Evolutionary conservation across 1,140 invertebrate genomes (phyloP).

Genomic region (Drosophila punjabiensis): DNA sequence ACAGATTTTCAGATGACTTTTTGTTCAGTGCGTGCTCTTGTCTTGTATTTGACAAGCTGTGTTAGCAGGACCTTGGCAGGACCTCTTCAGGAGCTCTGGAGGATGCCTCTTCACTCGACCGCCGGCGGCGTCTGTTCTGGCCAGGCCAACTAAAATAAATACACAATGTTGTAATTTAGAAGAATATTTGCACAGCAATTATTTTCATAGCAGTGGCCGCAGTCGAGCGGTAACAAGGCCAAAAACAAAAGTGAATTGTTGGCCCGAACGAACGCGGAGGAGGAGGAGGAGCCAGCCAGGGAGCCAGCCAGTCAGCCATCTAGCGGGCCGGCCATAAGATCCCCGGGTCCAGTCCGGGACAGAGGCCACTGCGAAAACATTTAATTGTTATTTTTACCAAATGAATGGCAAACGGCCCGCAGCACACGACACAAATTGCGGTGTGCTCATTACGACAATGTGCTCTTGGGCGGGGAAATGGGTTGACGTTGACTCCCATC

Average conservation of each 20-base stretch:
- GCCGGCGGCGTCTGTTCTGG: constrained; percentile 37
- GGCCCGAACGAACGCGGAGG: constrained; percentile 42
- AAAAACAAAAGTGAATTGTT: constrained; percentile 79
- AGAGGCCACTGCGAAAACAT: constrained; percentile 80
- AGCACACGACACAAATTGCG: constrained; percentile 81
- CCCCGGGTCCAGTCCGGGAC: constrained; percentile 36
- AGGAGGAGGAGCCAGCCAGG: not conserved
- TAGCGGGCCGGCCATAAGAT: constrained; percentile 21
- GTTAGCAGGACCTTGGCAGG: constrained; percentile 43
- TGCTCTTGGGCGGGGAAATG: constrained; percentile 31
- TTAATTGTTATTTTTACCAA: constrained; percentile 84
- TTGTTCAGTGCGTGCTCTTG: constrained; percentile 11
- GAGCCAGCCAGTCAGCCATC: not conserved
- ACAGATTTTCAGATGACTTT: constrained; percentile 1
- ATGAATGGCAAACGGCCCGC: constrained; percentile 82
- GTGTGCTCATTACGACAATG: constrained; percentile 81
- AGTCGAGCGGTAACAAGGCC: constrained; percentile 56
- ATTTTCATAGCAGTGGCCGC: constrained; percentile 65
- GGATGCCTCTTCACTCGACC: constrained; percentile 34
- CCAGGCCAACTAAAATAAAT: constrained; percentile 75
- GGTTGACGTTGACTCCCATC: constrained; percentile 18
- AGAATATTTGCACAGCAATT: constrained; percentile 79
- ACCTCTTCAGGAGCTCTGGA: constrained; percentile 35
- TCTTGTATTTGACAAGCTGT: constrained; percentile 22
- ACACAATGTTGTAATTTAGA: constrained; percentile 76